Evolutionary conservation across 1,140 invertebrate species (phyloP).

Genomic region (Globodera rostochiensis): DNA sequence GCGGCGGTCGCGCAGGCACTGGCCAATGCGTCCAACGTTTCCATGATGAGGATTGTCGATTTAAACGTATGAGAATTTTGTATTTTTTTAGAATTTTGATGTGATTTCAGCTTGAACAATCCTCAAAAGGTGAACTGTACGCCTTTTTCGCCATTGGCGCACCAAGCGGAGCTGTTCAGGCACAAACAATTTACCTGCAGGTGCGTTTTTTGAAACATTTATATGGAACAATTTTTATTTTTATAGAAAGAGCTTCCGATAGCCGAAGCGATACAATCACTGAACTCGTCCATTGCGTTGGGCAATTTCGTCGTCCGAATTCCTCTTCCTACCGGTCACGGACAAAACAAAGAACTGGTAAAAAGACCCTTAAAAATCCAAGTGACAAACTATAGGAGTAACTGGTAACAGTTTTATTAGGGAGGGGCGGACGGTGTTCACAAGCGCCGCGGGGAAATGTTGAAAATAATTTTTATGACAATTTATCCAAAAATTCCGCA

Average conservation of each 20-base stretch:
- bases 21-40: slow-evolving; percentile 37
- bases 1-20: slow-evolving; percentile 38
- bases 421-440: too few species aligned
- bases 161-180: not conserved
- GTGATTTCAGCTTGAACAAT: slow-evolving; percentile 24
- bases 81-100: slow-evolving; percentile 14
- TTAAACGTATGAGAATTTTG: slow-evolving; percentile 35
- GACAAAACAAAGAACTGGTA: not conserved
- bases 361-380: not conserved
- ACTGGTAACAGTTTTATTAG: not conserved
- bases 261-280: not conserved
- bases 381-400: not conserved
- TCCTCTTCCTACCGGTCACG: not conserved
- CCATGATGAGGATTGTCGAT: slow-evolving; percentile 40
- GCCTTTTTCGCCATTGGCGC: slow-evolving; percentile 6
- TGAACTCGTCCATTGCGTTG: not conserved
- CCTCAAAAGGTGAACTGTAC: slow-evolving; percentile 15
- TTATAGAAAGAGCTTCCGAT: not conserved
- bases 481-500: not conserved
- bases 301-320: not conserved
- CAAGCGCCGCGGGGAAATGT: too few species aligned
- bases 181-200: not conserved
- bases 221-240: not conserved
- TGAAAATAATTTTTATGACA: too few species aligned
- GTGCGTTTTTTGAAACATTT: not conserved